These are phyloP conservation scores for Laspeyria flexula DNA, from an alignment of 2,888 invertebrate genomes.

Conservation along the genomic window DNA sequence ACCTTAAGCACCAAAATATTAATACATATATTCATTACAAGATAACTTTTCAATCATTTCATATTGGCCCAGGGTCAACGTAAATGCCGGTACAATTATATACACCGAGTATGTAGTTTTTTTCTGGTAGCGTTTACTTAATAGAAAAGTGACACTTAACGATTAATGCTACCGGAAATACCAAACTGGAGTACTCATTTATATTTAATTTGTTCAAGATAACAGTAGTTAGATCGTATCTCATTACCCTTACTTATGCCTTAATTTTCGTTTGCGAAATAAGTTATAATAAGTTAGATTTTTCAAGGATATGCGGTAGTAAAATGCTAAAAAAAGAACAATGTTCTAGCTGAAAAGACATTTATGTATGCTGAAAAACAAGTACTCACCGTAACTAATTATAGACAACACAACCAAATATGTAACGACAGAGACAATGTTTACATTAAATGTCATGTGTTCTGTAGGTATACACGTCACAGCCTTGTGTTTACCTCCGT, in stretches of 20 bases:
- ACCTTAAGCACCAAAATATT: too few relatives aligned
- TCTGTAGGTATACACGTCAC: constrained; percentile 17
- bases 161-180: constrained; percentile 6
- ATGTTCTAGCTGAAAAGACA: neutral
- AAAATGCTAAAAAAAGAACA: neutral
- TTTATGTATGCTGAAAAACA: constrained; percentile 4
- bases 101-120: constrained; percentile 1
- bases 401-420: constrained; percentile 31
- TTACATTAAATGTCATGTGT: constrained; percentile 28
- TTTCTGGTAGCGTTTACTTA: constrained; percentile 7
- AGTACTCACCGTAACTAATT: constrained; percentile 25
- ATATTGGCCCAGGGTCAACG: constrained; percentile 17
- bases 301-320: neutral
- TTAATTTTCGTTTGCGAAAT: neutral
- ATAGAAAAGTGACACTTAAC: constrained; percentile 14
- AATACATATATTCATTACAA: too few relatives aligned
- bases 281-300: neutral
- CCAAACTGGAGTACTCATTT: neutral
- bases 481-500: constrained; percentile 15
- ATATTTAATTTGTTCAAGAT: neutral
- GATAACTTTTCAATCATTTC: constrained; percentile 1
- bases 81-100: constrained; percentile 11
- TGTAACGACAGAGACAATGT: constrained; percentile 33
- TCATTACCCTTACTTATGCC: neutral
- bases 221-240: neutral